These are phyloP conservation scores for Willisornis vidua DNA, from an alignment of 2,113 vertebrate species.

Conservation along the genomic window DNA sequence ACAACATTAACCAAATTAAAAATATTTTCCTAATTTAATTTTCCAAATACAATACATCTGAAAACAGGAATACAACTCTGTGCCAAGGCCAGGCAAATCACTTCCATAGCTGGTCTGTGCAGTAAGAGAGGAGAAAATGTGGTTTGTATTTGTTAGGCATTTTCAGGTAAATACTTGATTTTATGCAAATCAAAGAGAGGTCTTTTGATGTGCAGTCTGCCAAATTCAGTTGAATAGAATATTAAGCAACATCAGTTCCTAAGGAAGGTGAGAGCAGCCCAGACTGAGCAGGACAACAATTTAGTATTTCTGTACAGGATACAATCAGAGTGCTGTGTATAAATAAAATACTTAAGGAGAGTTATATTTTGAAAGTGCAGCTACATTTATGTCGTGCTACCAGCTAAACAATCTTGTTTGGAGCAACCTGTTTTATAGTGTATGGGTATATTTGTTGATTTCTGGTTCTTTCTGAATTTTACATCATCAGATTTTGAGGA, in stretches of 20 bases:
- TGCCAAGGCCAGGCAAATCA: constrained; percentile 36
- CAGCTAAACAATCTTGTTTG: neutral
- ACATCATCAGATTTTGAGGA: neutral
- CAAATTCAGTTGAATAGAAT: neutral
- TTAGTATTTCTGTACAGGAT: neutral
- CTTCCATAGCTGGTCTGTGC: neutral
- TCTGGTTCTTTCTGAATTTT: neutral
- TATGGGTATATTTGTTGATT: neutral
- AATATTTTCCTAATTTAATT: constrained; percentile 43
- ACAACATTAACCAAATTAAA: constrained; percentile 39
- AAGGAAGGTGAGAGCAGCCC: neutral
- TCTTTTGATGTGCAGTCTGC: neutral
- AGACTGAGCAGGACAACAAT: neutral
- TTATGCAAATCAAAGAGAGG: neutral
- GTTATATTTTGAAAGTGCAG: neutral
- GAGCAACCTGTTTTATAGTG: neutral
- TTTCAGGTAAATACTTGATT: neutral
- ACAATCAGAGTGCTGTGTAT: neutral
- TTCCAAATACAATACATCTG: neutral
- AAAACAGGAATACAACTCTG: constrained; percentile 16
- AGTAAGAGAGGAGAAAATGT: constrained; percentile 1
- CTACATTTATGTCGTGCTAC: neutral
- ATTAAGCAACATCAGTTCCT: neutral
- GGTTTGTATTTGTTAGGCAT: neutral
- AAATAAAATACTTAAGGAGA: neutral